These are phyloP conservation scores for Drosophila subquinaria DNA, from an alignment of 2,888 invertebrate genomes.

Conservation along the genomic window DNA sequence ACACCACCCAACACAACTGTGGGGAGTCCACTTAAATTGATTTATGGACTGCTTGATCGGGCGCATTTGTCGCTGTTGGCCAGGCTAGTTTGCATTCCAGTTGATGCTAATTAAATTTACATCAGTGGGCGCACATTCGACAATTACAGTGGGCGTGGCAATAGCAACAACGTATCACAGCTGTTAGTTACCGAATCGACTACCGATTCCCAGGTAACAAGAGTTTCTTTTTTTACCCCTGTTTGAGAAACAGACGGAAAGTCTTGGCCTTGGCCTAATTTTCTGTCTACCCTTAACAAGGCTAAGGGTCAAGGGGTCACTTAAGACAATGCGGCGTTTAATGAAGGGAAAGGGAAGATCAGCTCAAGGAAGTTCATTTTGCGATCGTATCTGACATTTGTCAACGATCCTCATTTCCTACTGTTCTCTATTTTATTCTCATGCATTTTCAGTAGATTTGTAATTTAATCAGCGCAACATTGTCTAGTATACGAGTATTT, in stretches of 20 bases:
- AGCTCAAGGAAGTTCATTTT: slow-evolving; percentile 7
- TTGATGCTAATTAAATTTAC: slow-evolving; percentile 70
- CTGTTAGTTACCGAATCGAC: slow-evolving; percentile 36
- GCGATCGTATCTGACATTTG: slow-evolving; percentile 52
- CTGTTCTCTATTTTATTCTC: slow-evolving; percentile 42
- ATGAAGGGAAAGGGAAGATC: slow-evolving; percentile 40
- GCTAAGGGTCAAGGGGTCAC: slow-evolving; percentile 74
- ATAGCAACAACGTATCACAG: slow-evolving; percentile 41
- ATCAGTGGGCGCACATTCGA: slow-evolving; percentile 66
- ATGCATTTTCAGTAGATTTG: slow-evolving; percentile 46
- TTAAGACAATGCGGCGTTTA: slow-evolving; percentile 65
- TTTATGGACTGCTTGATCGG: slow-evolving; percentile 82
- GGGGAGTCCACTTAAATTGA: slow-evolving; percentile 82
- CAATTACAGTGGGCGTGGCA: slow-evolving; percentile 60
- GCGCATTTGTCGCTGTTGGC: slow-evolving; percentile 72
- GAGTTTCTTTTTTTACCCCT: slow-evolving; percentile 45
- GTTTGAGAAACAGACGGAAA: too few species aligned
- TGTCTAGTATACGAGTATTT: slow-evolving; percentile 51
- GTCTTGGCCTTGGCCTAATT: slow-evolving; percentile 69
- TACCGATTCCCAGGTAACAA: slow-evolving; percentile 37
- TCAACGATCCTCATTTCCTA: slow-evolving; percentile 45
- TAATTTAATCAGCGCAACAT: slow-evolving; percentile 73
- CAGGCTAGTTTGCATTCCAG: slow-evolving; percentile 23
- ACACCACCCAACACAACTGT: slow-evolving; percentile 9
- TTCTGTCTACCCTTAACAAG: slow-evolving; percentile 49